Percentiles rank a stretch among this genome's conserved stretches.
phyloP scores from a whole-genome alignment of 2,888 invertebrate species.

The Amphipoea lucens region DNA sequence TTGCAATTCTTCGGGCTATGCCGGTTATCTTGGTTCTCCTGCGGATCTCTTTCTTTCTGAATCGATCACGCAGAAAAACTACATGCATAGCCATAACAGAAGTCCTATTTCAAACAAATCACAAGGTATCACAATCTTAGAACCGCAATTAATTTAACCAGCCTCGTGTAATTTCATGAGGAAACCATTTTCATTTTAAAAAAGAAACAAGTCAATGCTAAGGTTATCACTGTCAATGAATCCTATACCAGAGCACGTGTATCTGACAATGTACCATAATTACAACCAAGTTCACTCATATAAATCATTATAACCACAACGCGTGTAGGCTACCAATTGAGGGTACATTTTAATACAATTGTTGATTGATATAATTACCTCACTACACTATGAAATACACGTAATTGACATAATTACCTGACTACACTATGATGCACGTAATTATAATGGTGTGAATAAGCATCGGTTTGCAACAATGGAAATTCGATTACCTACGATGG shows the following conservation, averaged over 20 bases:
- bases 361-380: conserved; percentile 29
- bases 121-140: not conserved
- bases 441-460: conserved; percentile 27
- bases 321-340: not conserved
- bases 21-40: not conserved
- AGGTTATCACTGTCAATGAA: not conserved
- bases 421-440: not conserved
- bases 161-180: not conserved
- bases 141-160: not conserved
- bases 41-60: not conserved
- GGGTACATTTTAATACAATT: not conserved
- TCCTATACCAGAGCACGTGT: not conserved
- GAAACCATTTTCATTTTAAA: not conserved
- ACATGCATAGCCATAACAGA: not conserved
- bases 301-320: conserved; percentile 3
- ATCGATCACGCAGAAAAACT: not conserved
- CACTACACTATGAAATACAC: not conserved
- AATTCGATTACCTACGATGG: not conserved
- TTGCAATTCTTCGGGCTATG: not conserved
- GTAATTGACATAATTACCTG: conserved; percentile 26
- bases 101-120: not conserved
- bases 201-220: not conserved
- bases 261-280: not conserved
- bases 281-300: not conserved
- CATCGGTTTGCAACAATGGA: conserved; percentile 28